Base-by-base conservation (phyloP, 2,888 invertebrate species). In the Stomorhina lunata region DNA sequence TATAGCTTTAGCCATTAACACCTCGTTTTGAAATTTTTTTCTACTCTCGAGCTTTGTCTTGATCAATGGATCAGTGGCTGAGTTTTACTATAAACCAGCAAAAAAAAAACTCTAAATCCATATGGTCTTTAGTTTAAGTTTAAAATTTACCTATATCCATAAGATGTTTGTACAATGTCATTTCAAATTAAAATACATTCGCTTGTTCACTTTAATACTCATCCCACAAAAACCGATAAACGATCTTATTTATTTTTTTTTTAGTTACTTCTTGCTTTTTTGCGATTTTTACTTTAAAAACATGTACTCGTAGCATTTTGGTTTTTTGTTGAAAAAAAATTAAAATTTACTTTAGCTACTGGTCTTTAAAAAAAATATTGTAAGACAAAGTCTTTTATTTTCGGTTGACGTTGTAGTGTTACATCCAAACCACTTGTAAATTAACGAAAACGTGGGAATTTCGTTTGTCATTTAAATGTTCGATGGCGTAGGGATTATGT, bases 181-280 rank as follows among this genome's bases (percentile, higher is more conserved):
- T 82, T 79, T 82, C 82, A 82, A 82, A 82, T 82, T 82, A 82
- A 82, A 82, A 82, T 82, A 82, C 82, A 79, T 66, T 75, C 71
- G 79, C 79, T 82, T 71, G 68, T 69, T 57, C 10, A n/a, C n/a
- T n/a, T 71, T 59, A 63, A 69, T 76, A 75, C 79, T 79, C 82
- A 82, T 75, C 75, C 82, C 82, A 79, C 79, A 75, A 82, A 79
- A 82, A 73, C 45, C 75, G 82, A 82, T 82, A 82, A 82, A 76
- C 71, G 79, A 82, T 82, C 82, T 79, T 48, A 4, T 10, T 71
- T 69, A 50, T n/a, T 17, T 25, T 53, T 48, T 48, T 6, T 43
- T 25, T 17, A 20, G 7, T 43, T n/a, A n/a, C n/a, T 15, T 55
- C 12, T 22, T 61, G 40, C 29, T 32, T 15, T 48, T 15, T 45